Base-by-base conservation (phyloP, 2,113 vertebrate species). In the Rhipidura dahli region DNA sequence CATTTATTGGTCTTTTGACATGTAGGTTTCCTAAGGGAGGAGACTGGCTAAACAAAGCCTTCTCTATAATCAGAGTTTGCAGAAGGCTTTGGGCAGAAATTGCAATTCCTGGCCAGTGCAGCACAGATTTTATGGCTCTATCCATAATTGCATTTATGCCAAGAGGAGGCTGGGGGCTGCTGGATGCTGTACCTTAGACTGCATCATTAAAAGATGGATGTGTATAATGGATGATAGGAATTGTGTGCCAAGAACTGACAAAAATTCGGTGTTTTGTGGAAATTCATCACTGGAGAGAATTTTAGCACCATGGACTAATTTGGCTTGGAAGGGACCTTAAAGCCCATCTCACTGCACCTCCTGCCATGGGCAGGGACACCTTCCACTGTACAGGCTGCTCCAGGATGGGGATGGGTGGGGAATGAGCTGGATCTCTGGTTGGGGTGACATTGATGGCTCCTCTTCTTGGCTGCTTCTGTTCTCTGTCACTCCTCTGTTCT, bases 1-100 rank as follows among this genome's bases (percentile, higher is more conserved):
- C 69, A 59, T 91, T 97, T 94, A 91, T 76, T 89, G 89, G 83
- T 64, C 89, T 94, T 83, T 17, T 82, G 95, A 89, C 94, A 11
- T 33, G 10, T 4, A 60, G 44, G n/a, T 73, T 94, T 93, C 94
- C 70, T 31, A 6, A 60, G 93, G 83, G 95, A 78, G 83, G 86
- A 84, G 91, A 8, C 65, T 84, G 87, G 40, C 49, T 82, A 83
- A 89, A 96, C 93, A 95, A 96, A 96, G 78, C 64, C 57, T 44
- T 44, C 61, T 72, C 70, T 97, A n/a, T 93, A 86, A 87, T 47
- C 39, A 8, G 44, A 40, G 42, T 80, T 88, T 86, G 71, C 75
- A 69, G 70, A 27, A 93, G 86, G 56, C 76, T 94, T 75, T 77
- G 85, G 89, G 5, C 51, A 90, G 51, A 78, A 94, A 60, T 77